Percentiles rank a stretch among this genome's conserved stretches.
Evolutionary conservation across 2,113 vertebrate species (phyloP).

Genomic region (Chiloscyllium plagiosum): DNA sequence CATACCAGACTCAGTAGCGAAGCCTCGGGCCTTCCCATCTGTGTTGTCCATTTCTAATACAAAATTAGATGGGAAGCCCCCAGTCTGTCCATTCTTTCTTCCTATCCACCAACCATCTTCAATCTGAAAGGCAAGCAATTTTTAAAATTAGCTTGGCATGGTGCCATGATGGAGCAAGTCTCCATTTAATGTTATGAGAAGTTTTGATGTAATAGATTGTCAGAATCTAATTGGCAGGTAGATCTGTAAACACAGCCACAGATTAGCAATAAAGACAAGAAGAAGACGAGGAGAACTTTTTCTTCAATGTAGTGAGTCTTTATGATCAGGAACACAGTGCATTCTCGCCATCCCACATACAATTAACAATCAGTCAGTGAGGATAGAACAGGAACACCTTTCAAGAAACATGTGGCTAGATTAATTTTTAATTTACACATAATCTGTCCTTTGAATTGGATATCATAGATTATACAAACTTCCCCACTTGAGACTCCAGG

Average conservation of each 20-base stretch:
- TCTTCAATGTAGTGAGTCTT: not conserved
- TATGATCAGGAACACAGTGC: not conserved
- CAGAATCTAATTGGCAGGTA: not conserved
- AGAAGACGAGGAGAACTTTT: not conserved
- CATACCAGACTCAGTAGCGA: not conserved
- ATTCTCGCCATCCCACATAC: too few relatives aligned
- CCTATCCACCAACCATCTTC: conserved; percentile 90
- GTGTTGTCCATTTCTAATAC: conserved; percentile 63
- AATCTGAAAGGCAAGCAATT: conserved; percentile 56
- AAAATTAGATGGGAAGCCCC: conserved; percentile 84
- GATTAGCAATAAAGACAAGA: not conserved
- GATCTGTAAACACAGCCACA: not conserved
- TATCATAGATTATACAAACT: too few relatives aligned
- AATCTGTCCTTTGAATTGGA: too few relatives aligned
- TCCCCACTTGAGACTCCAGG: too few relatives aligned
- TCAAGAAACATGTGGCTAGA: too few relatives aligned
- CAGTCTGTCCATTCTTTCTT: conserved; percentile 63
- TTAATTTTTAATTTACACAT: too few relatives aligned
- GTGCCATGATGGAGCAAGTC: not conserved
- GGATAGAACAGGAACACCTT: too few relatives aligned
- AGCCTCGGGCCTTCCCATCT: not conserved
- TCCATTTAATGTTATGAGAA: not conserved
- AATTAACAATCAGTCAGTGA: too few relatives aligned
- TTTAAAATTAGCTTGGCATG: not conserved
- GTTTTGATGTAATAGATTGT: not conserved